phyloP scores from a whole-genome alignment of 2,113 vertebrate genomes.

The Rhegmatorhina hoffmannsi region DNA sequence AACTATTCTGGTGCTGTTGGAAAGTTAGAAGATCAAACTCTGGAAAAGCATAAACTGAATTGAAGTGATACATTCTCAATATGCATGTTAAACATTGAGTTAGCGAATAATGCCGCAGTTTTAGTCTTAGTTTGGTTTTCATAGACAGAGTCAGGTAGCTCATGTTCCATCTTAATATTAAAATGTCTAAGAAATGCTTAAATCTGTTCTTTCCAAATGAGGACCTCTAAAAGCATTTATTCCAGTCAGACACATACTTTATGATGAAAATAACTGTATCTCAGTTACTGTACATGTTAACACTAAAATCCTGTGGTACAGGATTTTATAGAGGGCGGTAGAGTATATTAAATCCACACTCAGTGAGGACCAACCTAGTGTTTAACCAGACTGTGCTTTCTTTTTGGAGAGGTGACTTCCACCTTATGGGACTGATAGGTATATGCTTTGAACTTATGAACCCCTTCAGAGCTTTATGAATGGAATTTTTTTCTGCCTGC shows the following conservation, averaged over 20 bases:
- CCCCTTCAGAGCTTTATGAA: neutral
- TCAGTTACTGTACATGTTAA: neutral
- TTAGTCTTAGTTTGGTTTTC: neutral
- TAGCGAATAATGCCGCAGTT: neutral
- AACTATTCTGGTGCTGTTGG: neutral
- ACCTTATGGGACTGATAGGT: neutral
- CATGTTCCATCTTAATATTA: neutral
- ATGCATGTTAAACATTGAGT: neutral
- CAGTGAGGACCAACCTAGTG: neutral
- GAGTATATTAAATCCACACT: neutral
- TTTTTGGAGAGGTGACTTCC: neutral
- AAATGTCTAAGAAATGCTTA: neutral
- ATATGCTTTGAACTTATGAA: neutral
- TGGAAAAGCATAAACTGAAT: neutral
- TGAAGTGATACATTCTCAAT: accelerated
- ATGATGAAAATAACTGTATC: neutral
- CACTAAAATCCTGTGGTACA: neutral
- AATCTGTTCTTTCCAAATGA: neutral
- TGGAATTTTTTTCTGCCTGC: neutral
- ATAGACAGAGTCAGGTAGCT: neutral
- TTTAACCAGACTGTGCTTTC: neutral
- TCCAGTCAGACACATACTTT: neutral
- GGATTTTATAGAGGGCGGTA: neutral
- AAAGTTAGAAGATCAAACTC: neutral
- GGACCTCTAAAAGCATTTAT: neutral